Conservation (phyloP, 1,140 invertebrate species). For the Triops cancriformis region DNA sequence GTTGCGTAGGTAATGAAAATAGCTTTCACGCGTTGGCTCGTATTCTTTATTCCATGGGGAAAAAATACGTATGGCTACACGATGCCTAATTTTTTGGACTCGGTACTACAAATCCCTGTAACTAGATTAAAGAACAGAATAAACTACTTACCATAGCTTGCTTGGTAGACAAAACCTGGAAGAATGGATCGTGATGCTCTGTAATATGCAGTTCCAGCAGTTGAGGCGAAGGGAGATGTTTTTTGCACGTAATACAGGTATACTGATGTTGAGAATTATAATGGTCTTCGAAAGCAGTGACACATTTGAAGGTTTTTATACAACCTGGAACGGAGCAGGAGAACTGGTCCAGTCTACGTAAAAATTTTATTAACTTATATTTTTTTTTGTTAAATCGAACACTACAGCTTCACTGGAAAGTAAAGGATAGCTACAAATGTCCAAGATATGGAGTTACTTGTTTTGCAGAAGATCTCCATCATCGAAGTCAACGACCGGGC, state of each 20-base stretch:
- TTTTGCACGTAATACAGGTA: constrained; percentile 47
- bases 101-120: not conserved
- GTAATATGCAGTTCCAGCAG: constrained; percentile 59
- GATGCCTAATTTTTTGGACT: not conserved
- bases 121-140: not conserved
- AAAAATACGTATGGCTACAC: not conserved
- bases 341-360: constrained; percentile 41
- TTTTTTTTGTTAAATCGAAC: no score
- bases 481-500: constrained; percentile 39
- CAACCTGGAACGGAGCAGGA: constrained; percentile 41
- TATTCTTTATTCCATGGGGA: no score
- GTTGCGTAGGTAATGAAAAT: not conserved
- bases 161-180: constrained; percentile 49
- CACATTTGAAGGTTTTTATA: constrained; percentile 38
- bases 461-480: constrained; percentile 42
- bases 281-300: constrained; percentile 44
- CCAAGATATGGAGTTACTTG: constrained; percentile 22
- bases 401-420: no score
- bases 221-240: constrained; percentile 50
- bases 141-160: constrained; percentile 51
- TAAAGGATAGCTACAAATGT: no score
- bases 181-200: constrained; percentile 60
- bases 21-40: no score
- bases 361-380: no score
- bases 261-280: constrained; percentile 45